Evolutionary conservation across 2,113 vertebrate species (phyloP), one percentile per base, ranked within the genome.

Genomic region (Cyanoderma ruficeps): DNA sequence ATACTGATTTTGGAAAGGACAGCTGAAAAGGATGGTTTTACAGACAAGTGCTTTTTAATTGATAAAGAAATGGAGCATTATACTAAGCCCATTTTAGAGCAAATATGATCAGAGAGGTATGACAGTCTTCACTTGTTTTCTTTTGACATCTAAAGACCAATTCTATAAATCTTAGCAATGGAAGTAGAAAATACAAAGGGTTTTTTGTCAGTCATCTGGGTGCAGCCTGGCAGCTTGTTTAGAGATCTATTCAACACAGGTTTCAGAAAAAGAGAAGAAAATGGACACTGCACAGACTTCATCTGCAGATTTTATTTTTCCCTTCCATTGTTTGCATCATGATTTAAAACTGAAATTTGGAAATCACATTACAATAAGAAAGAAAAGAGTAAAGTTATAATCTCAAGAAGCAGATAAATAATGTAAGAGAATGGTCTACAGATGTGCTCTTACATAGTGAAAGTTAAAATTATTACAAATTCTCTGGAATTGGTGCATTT

Each of bases 371-470:
- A 92, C 82, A 96, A 33, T 79, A 94, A 87, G 28, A 91, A 89
- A 95, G 92, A 96, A 97, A 96, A 92, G 46, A 70, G 50, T 68
- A 83, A 97, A 96, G 84, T 94, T 94, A 81, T 78, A 93, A 96
- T 95, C 77, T 96, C 47, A 93, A 94, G 63, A 96, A 89, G 68
- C 30, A 84, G 28, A 69, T 78, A 81, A 96, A 89, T 61, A 95
- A 94, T 69, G 60, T 63, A 87, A 80, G 61, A 95, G 96, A 95
- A 96, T 74, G 57, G 91, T 41, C 88, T 86, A 89, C 49, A 93
- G 77, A 50, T 90, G 52, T 69, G 50, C 52, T 93, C 61, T 79
- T 93, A 84, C 84, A 90, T 0, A 84, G 47, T 47, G 37, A 83
- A 85, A 96, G 52, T 64, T 95, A 71, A 87, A 94, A 87, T 68